Evolutionary conservation across 2,113 vertebrate genomes (phyloP).

Genomic region (Neogobius melanostomus): DNA sequence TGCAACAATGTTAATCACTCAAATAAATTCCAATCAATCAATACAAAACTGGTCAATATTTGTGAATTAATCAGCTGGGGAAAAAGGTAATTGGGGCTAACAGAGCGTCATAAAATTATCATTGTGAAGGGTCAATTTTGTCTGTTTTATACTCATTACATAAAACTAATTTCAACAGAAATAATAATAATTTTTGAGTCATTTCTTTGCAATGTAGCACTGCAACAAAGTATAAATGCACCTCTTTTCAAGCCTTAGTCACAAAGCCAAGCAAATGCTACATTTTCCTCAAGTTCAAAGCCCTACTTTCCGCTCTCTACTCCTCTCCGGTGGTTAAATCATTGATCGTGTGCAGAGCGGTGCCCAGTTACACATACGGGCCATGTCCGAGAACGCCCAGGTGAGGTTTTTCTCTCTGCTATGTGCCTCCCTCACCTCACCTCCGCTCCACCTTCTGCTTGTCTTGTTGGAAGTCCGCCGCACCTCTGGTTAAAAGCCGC

Average conservation of each 20-base stretch:
- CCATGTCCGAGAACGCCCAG: not conserved
- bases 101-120: too few species aligned
- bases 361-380: not conserved
- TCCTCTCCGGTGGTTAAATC: not conserved
- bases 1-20: too few species aligned
- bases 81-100: too few species aligned
- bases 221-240: not conserved
- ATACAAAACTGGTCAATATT: too few species aligned
- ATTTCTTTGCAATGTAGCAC: not conserved
- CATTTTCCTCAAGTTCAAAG: not conserved
- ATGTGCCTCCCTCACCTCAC: slow-evolving; percentile 7
- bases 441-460: slow-evolving; percentile 38
- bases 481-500: slow-evolving; percentile 71
- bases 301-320: not conserved
- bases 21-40: too few species aligned
- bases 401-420: not conserved
- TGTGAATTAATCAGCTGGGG: too few species aligned
- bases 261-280: not conserved
- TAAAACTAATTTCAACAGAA: too few species aligned
- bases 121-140: too few species aligned
- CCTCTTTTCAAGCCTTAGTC: not conserved
- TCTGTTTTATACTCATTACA: too few species aligned
- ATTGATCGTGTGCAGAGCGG: not conserved
- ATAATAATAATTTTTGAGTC: not conserved
- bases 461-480: slow-evolving; percentile 50